phyloP scores from a whole-genome alignment of 1,140 invertebrate species.

The Cotesia typhae region DNA sequence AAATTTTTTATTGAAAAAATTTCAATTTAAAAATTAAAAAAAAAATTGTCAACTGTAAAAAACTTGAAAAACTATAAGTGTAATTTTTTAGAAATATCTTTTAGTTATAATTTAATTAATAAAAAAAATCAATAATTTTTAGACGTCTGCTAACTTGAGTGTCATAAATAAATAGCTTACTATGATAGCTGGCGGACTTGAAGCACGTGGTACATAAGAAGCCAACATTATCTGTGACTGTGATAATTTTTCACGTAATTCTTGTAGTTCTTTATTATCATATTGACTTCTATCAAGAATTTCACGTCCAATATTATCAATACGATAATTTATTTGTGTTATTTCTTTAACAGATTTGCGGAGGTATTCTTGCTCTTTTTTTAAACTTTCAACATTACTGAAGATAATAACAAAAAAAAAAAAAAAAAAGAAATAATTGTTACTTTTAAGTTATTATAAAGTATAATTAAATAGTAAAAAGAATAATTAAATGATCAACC shows the following conservation, averaged over 20 bases:
- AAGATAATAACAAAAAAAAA: slow-evolving; percentile 36
- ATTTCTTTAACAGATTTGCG: slow-evolving; percentile 44
- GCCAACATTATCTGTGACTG: neutral
- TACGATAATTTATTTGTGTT: slow-evolving; percentile 41
- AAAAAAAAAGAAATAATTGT: slow-evolving; percentile 35
- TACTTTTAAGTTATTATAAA: slow-evolving; percentile 26
- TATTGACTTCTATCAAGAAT: slow-evolving; percentile 45
- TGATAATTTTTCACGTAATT: slow-evolving; percentile 42
- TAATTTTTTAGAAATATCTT: too few relatives aligned
- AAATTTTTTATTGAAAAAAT: too few relatives aligned
- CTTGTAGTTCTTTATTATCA: slow-evolving; percentile 43
- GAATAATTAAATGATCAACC: slow-evolving; percentile 28
- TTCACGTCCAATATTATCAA: slow-evolving; percentile 46
- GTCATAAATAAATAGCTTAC: too few relatives aligned
- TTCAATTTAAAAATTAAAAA: too few relatives aligned
- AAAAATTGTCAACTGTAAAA: too few relatives aligned
- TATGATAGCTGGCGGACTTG: neutral
- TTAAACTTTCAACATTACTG: slow-evolving; percentile 54
- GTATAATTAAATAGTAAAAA: neutral
- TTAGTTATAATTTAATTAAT: too few relatives aligned
- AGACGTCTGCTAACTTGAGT: too few relatives aligned
- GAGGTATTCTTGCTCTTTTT: slow-evolving; percentile 52
- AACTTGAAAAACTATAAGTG: too few relatives aligned
- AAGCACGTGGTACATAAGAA: neutral
- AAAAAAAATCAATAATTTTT: too few relatives aligned